Conservation (phyloP, 2,888 invertebrate genomes). For the Hybos culiciformis region DNA sequence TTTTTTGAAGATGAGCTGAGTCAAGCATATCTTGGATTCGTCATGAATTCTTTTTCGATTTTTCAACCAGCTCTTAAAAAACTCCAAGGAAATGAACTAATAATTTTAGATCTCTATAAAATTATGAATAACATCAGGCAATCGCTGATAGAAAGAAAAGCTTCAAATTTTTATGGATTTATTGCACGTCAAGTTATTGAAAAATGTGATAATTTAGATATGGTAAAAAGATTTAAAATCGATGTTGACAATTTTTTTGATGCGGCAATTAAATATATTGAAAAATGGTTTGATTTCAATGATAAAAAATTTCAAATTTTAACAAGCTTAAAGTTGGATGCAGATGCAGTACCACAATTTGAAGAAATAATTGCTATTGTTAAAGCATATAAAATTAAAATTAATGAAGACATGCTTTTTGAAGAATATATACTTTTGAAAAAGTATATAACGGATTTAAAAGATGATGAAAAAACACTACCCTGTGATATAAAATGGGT, state of each 20-base stretch:
- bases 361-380: background rate
- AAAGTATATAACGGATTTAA: background rate
- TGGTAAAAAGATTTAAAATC: background rate
- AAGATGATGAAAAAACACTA: background rate
- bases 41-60: background rate
- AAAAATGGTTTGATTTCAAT: background rate
- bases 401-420: background rate
- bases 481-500: background rate
- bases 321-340: background rate
- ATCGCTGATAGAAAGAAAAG: background rate
- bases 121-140: background rate
- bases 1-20: background rate
- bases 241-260: background rate
- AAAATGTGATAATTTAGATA: background rate
- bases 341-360: background rate
- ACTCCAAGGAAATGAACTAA: conserved; percentile 2
- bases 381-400: background rate
- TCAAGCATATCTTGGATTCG: background rate
- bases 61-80: background rate
- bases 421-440: background rate
- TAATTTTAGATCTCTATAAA: background rate
- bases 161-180: background rate
- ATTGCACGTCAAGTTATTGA: background rate
- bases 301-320: background rate
- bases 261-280: background rate